These are phyloP conservation scores for Bursaphelenchus mucronatus DNA, from an alignment of 1,140 invertebrate species.

Conservation along the genomic window DNA sequence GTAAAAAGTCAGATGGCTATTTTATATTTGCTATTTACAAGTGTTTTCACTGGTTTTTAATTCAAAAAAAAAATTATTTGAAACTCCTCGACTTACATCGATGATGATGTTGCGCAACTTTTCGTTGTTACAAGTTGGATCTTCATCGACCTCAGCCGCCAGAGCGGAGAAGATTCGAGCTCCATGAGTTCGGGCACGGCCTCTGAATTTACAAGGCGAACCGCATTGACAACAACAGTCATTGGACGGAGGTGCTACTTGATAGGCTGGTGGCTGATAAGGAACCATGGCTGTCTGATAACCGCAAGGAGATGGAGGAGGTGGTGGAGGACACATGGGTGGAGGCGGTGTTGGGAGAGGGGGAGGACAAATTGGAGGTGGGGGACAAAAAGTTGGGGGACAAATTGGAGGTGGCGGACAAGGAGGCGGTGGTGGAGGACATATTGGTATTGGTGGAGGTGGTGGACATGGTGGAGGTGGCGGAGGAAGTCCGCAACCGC, in stretches of 20 bases:
- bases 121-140: constrained; percentile 56
- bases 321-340: constrained; percentile 21
- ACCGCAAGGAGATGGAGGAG: constrained; percentile 26
- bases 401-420: constrained; percentile 40
- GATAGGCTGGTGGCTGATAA: constrained; percentile 23
- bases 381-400: constrained; percentile 10
- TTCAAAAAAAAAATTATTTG: constrained; percentile 17
- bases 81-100: constrained; percentile 42
- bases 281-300: constrained; percentile 14
- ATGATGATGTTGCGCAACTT: constrained; percentile 52
- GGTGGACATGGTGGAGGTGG: constrained; percentile 22
- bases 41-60: constrained; percentile 21
- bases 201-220: constrained; percentile 49
- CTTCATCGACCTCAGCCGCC: constrained; percentile 48
- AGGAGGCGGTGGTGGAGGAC: constrained; percentile 31
- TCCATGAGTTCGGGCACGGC: constrained; percentile 52
- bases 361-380: constrained; percentile 5
- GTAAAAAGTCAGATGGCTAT: constrained; percentile 20
- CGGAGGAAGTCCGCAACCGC: constrained; percentile 22
- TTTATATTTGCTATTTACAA: constrained; percentile 20
- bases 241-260: constrained; percentile 20
- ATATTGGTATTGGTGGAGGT: constrained; percentile 26
- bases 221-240: constrained; percentile 54
- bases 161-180: constrained; percentile 49
- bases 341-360: not conserved